Conservation (phyloP, 2,888 invertebrate genomes). For the Ormyrus pomaceus region DNA sequence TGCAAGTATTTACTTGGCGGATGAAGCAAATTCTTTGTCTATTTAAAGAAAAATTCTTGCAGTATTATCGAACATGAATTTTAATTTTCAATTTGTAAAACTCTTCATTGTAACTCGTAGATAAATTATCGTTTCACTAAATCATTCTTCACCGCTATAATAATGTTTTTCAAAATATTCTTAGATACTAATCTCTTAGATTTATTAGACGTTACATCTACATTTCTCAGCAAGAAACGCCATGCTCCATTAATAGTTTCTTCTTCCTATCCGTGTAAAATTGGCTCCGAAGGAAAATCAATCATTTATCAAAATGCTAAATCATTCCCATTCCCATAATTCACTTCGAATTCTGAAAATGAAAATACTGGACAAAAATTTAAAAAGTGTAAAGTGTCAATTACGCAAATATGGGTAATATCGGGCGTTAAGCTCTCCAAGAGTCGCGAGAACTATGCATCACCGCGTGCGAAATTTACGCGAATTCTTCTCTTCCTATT, state of each 20-base stretch:
- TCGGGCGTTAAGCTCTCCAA: constrained; percentile 52
- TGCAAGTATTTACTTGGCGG: not conserved
- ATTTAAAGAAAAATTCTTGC: no score
- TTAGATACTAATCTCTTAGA: not conserved
- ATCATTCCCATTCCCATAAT: no score
- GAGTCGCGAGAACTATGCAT: constrained; percentile 2
- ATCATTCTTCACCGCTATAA: not conserved
- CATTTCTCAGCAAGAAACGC: no score
- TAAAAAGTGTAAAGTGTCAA: no score
- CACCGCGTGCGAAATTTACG: constrained; percentile 22
- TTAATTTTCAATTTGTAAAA: not conserved
- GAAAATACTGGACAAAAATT: no score
- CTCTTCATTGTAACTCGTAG: not conserved
- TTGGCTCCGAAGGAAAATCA: not conserved
- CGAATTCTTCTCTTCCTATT: constrained; percentile 38
- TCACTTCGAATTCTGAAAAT: no score
- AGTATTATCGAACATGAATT: not conserved
- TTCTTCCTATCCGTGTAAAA: not conserved
- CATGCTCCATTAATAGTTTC: no score
- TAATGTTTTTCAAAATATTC: constrained; percentile 14
- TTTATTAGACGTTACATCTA: no score
- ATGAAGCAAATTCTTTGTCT: no score
- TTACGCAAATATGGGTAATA: not conserved
- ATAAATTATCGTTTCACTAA: not conserved
- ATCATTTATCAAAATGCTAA: no score